Conservation (phyloP, 2,797 vertebrate genomes). For the Fratercula arctica region DNA sequence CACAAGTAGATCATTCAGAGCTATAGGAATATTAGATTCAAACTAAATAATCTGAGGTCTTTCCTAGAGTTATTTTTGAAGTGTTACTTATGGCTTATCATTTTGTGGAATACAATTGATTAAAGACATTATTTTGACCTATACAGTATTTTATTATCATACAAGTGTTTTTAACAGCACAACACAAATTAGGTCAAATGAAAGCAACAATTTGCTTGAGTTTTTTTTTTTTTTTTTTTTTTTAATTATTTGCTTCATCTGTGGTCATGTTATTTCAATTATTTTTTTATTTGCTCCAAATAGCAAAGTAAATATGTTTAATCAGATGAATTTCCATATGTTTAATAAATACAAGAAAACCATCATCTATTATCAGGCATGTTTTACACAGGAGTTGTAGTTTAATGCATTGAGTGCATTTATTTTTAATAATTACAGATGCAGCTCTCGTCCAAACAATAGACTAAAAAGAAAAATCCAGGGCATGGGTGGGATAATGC, state of each 20-base stretch:
- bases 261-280: not conserved
- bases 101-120: not conserved
- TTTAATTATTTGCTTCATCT: not conserved
- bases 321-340: not conserved
- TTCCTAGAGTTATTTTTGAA: not conserved
- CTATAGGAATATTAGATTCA: not conserved
- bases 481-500: not conserved
- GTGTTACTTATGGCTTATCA: not conserved
- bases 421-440: not conserved
- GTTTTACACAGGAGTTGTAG: not conserved
- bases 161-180: not conserved
- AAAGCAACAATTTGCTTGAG: not conserved
- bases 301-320: not conserved
- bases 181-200: not conserved
- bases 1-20: not conserved
- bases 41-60: not conserved
- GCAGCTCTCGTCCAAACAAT: not conserved
- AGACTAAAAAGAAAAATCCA: not conserved
- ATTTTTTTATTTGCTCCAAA: not conserved
- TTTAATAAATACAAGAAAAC: not conserved
- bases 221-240: not conserved
- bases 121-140: not conserved
- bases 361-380: not conserved
- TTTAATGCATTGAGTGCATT: not conserved
- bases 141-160: not conserved